phyloP scores from a whole-genome alignment of 2,888 invertebrate species.

The Cyaniris semiargus region DNA sequence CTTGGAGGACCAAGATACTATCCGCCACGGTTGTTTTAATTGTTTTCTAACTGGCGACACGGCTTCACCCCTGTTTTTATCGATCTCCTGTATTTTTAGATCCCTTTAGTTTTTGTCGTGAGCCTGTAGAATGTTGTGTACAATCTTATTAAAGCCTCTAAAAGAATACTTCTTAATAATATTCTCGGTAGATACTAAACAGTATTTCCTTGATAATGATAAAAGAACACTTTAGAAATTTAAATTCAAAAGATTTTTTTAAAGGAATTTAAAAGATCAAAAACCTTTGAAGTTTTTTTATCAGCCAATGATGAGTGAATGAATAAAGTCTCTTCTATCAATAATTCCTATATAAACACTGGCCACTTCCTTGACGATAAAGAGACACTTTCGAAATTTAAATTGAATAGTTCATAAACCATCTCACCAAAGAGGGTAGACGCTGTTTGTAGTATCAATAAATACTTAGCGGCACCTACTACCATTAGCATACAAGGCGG shows the following conservation, averaged over 20 bases:
- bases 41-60: slow-evolving; percentile 50
- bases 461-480: slow-evolving; percentile 20
- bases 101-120: background rate
- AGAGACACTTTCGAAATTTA: slow-evolving; percentile 18
- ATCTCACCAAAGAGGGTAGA: slow-evolving; percentile 13
- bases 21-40: slow-evolving; percentile 48
- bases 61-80: slow-evolving; percentile 9
- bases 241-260: background rate
- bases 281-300: background rate
- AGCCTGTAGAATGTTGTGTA: background rate
- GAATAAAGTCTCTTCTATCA: background rate
- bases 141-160: background rate
- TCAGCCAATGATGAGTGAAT: background rate
- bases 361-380: slow-evolving; percentile 9
- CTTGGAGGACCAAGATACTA: slow-evolving; percentile 50
- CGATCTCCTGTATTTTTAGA: slow-evolving; percentile 3
- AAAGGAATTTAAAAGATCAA: no score
- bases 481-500: slow-evolving; percentile 26
- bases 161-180: background rate
- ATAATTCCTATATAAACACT: background rate
- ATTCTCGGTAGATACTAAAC: background rate
- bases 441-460: slow-evolving; percentile 25
- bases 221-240: background rate
- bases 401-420: slow-evolving; percentile 25
- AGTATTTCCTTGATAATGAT: background rate